Evolutionary conservation across 2,113 vertebrate genomes (phyloP).

Genomic region (Salminus brasiliensis): DNA sequence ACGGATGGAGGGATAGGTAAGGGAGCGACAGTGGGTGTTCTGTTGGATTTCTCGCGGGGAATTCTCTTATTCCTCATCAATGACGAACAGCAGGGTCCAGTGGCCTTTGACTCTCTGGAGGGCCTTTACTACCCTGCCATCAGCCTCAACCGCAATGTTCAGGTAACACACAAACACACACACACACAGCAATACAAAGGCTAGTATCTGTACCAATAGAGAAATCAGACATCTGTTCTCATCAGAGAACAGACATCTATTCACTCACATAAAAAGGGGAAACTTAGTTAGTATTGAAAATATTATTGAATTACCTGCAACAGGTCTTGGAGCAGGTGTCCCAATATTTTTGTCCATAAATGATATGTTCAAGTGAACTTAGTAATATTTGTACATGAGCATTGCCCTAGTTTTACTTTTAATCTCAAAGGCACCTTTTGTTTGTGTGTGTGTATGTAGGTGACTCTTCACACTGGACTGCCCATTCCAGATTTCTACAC

Average conservation of each 20-base stretch:
- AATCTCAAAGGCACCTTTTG: not conserved
- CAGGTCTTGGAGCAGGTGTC: too few species aligned
- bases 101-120: slow-evolving; percentile 93
- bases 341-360: too few species aligned
- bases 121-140: slow-evolving; percentile 92
- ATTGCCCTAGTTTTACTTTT: not conserved
- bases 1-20: slow-evolving; percentile 94
- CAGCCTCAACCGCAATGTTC: slow-evolving; percentile 97
- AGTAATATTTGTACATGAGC: not conserved
- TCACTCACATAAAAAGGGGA: too few species aligned
- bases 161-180: slow-evolving; percentile 75
- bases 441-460: slow-evolving; percentile 71
- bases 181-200: not conserved
- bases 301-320: slow-evolving; percentile 31
- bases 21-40: slow-evolving; percentile 89
- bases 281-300: too few species aligned
- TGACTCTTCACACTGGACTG: slow-evolving; percentile 93
- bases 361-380: not conserved
- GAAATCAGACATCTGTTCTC: too few species aligned
- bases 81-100: slow-evolving; percentile 96
- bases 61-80: slow-evolving; percentile 95
- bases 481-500: slow-evolving; percentile 95
- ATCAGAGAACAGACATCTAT: too few species aligned
- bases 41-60: slow-evolving; percentile 89
- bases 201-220: too few species aligned